Conservation (phyloP, 1,140 invertebrate genomes). For the Hyposmocoma kahamanoa region DNA sequence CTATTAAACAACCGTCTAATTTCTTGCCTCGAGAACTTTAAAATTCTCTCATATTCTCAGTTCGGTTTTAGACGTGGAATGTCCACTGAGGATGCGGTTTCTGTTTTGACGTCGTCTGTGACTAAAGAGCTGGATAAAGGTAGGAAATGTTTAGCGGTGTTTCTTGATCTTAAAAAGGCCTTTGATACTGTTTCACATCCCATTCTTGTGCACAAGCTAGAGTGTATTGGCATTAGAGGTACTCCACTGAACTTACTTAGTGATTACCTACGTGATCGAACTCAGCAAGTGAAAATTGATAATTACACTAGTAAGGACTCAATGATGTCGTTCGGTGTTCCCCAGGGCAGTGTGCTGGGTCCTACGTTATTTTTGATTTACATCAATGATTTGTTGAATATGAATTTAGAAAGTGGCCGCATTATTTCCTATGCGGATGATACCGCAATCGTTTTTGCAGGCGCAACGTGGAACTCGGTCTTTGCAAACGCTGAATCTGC, state of each 20-base stretch:
- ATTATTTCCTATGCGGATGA: conserved; percentile 11
- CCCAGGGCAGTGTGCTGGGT: conserved; percentile 13
- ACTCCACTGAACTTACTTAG: conserved; percentile 4
- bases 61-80: conserved; percentile 29
- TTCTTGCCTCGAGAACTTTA: background rate
- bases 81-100: background rate
- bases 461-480: conserved; percentile 8
- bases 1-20: background rate
- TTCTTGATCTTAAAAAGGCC: too few relatives aligned
- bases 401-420: background rate
- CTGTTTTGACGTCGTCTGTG: background rate
- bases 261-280: conserved; percentile 8
- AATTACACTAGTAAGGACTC: conserved; percentile 1
- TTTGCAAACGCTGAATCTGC: conserved; percentile 1
- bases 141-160: conserved; percentile 7
- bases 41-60: conserved; percentile 1
- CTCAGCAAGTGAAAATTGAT: conserved; percentile 10
- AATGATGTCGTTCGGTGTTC: conserved; percentile 10
- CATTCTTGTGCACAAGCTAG: conserved; percentile 7
- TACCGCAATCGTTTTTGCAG: too few relatives aligned
- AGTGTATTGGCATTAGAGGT: conserved; percentile 13
- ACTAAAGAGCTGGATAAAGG: background rate
- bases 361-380: conserved; percentile 13
- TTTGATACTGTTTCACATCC: conserved; percentile 1
- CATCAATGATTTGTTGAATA: conserved; percentile 13